Percentiles rank a stretch among this genome's conserved stretches.
phyloP scores from a whole-genome alignment of 1,140 invertebrate genomes.

The Cryptotermes secundus region DNA sequence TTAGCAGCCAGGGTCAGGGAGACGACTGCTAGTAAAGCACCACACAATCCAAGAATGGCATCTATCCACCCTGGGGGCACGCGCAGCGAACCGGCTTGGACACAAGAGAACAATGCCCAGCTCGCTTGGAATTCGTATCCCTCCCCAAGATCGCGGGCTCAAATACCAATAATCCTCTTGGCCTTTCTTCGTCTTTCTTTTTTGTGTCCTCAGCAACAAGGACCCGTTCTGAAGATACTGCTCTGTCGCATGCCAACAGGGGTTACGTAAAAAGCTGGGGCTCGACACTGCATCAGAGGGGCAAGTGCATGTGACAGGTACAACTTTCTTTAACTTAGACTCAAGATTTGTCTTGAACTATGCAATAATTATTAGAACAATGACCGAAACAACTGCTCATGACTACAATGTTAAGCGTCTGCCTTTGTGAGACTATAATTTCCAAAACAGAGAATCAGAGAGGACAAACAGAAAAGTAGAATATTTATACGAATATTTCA shows the following conservation, averaged over 20 bases:
- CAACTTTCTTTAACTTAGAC: too few species aligned
- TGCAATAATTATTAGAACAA: too few species aligned
- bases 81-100: not conserved
- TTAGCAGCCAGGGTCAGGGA: not conserved
- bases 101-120: not conserved
- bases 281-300: not conserved
- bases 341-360: too few species aligned
- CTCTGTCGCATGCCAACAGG: not conserved
- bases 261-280: not conserved
- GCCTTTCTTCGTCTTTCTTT: not conserved
- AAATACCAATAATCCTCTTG: slow-evolving; percentile 3
- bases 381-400: too few species aligned
- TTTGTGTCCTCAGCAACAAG: not conserved
- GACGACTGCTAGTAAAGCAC: not conserved
- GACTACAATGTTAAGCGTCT: too few species aligned
- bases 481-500: too few species aligned
- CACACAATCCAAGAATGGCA: not conserved
- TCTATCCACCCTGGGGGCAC: not conserved
- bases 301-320: not conserved
- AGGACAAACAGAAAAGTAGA: too few species aligned
- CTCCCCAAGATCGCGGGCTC: not conserved
- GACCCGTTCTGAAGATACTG: not conserved
- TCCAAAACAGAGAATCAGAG: too few species aligned
- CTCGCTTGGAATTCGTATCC: not conserved
- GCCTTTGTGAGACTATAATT: too few species aligned